phyloP scores from a whole-genome alignment of 2,113 vertebrate genomes.

The Vicugna pacos region DNA sequence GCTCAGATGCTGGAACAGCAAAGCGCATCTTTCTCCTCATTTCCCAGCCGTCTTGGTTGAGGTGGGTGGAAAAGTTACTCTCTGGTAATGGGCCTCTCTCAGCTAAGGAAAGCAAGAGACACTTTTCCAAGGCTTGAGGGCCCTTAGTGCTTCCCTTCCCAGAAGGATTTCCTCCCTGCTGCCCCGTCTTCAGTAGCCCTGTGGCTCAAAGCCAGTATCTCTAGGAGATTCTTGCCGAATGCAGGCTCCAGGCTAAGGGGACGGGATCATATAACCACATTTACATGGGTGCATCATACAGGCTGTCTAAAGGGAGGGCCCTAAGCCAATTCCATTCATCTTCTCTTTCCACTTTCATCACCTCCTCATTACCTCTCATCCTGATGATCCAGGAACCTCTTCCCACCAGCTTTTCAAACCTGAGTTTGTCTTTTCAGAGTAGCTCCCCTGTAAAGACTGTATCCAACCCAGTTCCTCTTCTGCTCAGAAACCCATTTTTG shows the following conservation, averaged over 20 bases:
- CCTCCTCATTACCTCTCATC: neutral
- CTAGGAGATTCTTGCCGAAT: neutral
- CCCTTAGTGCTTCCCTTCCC: neutral
- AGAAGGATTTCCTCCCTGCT: neutral
- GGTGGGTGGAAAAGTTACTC: neutral
- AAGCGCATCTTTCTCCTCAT: neutral
- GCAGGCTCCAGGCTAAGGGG: neutral
- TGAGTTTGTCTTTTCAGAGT: neutral
- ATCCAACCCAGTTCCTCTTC: neutral
- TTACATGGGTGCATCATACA: neutral
- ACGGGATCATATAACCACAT: neutral
- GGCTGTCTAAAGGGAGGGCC: accelerated
- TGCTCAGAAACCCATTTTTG: neutral
- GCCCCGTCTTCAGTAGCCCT: neutral
- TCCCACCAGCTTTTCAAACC: neutral
- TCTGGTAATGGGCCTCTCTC: neutral
- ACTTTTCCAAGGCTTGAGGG: neutral
- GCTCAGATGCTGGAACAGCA: neutral
- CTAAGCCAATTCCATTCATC: neutral
- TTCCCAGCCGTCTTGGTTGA: neutral
- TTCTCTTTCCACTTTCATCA: neutral
- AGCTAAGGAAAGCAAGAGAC: too few species aligned
- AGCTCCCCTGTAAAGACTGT: neutral
- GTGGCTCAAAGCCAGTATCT: neutral
- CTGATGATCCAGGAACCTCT: neutral